Evolutionary conservation across 2,113 vertebrate genomes (phyloP).

Genomic region (Scortum barcoo): DNA sequence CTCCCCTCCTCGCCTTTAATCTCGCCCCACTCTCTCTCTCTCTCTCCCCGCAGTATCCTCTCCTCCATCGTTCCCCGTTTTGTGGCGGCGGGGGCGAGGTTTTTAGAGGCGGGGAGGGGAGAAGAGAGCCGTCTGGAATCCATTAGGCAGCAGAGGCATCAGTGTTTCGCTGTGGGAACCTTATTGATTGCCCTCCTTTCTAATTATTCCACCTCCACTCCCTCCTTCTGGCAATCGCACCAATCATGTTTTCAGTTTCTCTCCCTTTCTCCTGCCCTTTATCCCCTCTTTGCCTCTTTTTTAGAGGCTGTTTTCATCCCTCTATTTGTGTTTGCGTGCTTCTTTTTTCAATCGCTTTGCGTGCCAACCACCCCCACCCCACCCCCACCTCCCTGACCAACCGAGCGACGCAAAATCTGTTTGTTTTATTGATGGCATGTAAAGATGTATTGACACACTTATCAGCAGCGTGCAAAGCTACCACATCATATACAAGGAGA

Average conservation of each 20-base stretch:
- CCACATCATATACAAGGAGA: conserved; percentile 47
- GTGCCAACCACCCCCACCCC: no score
- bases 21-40: conserved; percentile 33
- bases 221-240: conserved; percentile 58
- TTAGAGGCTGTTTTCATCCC: conserved; percentile 20
- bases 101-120: conserved; percentile 28
- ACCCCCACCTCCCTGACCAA: conserved; percentile 3
- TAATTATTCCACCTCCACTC: conserved; percentile 79
- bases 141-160: conserved; percentile 82
- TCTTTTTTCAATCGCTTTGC: no score
- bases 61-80: conserved; percentile 30
- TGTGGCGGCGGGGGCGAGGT: conserved; percentile 36
- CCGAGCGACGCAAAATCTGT: conserved; percentile 9
- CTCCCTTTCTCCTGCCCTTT: conserved; percentile 22
- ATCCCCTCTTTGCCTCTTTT: conserved; percentile 7
- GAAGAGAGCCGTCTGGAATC: conserved; percentile 78
- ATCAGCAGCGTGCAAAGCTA: conserved; percentile 30
- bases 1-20: conserved; percentile 40
- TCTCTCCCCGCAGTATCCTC: conserved; percentile 41
- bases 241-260: conserved; percentile 51
- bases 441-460: conserved; percentile 42
- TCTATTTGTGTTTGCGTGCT: conserved; percentile 5
- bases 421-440: conserved; percentile 35
- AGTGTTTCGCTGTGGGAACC: conserved; percentile 85
- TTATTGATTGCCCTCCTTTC: conserved; percentile 85